phyloP scores from a whole-genome alignment of 2,888 invertebrate species.

The Leptinotarsa rubiginosa region DNA sequence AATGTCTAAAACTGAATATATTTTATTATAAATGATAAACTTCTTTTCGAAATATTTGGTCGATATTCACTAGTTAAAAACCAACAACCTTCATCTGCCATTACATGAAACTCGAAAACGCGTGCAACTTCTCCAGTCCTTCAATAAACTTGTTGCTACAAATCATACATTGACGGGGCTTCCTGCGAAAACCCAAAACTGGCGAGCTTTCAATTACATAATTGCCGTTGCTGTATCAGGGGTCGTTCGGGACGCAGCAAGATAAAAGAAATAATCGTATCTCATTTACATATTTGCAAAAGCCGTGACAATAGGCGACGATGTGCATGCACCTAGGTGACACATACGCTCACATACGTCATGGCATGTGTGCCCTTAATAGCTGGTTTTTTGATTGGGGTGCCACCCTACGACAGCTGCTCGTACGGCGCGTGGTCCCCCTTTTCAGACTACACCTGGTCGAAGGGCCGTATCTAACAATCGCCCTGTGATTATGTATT shows the following conservation, averaged over 20 bases:
- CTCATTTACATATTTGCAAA: conserved; percentile 51
- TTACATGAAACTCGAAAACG: conserved; percentile 1
- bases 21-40: no score
- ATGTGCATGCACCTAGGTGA: conserved; percentile 55
- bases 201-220: conserved; percentile 20
- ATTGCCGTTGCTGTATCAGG: conserved; percentile 40
- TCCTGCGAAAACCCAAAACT: conserved; percentile 1
- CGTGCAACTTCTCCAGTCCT: not conserved
- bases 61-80: no score
- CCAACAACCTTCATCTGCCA: not conserved
- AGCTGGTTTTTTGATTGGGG: conserved; percentile 55
- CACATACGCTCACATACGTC: conserved; percentile 60
- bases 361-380: conserved; percentile 61
- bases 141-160: conserved; percentile 2
- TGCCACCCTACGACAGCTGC: conserved; percentile 62
- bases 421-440: conserved; percentile 46
- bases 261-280: conserved; percentile 40
- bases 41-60: no score
- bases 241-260: conserved; percentile 35
- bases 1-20: no score
- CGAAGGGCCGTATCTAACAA: conserved; percentile 47
- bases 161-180: not conserved
- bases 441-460: conserved; percentile 49
- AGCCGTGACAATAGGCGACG: conserved; percentile 41
- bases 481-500: conserved; percentile 53